Evolutionary conservation across 2,113 vertebrate genomes (phyloP).

Genomic region (Ciconia stormi): DNA sequence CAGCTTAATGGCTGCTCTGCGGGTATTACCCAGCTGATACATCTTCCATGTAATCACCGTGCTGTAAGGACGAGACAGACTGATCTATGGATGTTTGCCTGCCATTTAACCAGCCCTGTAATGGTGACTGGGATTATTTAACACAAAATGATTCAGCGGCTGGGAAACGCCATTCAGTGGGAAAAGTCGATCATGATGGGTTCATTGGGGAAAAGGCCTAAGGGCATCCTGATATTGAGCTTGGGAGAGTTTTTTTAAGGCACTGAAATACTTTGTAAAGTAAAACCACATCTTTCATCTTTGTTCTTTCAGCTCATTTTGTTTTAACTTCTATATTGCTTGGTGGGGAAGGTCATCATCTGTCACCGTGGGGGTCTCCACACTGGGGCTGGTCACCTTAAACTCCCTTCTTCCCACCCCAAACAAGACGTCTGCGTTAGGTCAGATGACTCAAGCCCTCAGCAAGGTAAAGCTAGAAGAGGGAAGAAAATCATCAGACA

Average conservation of each 20-base stretch:
- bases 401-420: neutral
- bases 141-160: neutral
- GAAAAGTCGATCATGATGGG: accelerated
- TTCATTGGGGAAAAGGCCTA: neutral
- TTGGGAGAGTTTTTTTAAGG: neutral
- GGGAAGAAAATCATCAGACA: neutral
- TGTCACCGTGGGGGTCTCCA: neutral
- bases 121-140: neutral
- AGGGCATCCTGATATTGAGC: neutral
- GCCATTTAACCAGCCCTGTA: neutral
- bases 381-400: neutral
- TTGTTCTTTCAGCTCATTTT: neutral
- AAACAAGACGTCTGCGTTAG: neutral
- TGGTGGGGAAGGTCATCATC: neutral
- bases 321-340: neutral
- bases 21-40: neutral
- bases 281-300: neutral
- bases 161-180: neutral
- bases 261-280: neutral
- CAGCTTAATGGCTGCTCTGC: neutral
- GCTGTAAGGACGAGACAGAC: neutral
- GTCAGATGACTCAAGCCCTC: neutral
- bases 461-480: neutral
- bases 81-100: neutral
- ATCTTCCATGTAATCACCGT: conserved; percentile 19